These are phyloP conservation scores for Homarus gammarus DNA, from an alignment of 2,888 invertebrate genomes.

Conservation along the genomic window DNA sequence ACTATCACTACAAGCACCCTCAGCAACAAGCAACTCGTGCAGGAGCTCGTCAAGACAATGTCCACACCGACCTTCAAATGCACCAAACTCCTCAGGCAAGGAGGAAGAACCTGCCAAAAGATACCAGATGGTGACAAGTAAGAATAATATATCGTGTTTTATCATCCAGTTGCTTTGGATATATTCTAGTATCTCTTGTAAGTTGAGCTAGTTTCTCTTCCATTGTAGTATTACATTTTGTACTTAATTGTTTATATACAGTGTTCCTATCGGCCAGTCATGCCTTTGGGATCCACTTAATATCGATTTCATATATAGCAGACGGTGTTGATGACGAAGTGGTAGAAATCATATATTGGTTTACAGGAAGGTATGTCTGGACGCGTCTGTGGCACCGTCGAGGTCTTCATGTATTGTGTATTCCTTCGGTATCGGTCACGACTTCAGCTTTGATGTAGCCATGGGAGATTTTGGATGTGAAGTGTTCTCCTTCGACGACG, in stretches of 20 bases:
- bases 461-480: slow-evolving; percentile 61
- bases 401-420: slow-evolving; percentile 56
- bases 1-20: background rate
- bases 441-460: slow-evolving; percentile 60
- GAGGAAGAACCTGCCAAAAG: slow-evolving; percentile 37
- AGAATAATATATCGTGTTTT: no score
- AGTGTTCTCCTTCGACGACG: slow-evolving; percentile 65
- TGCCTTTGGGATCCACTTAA: no score
- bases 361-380: slow-evolving; percentile 44
- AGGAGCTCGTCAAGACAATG: background rate
- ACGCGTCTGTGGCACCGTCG: slow-evolving; percentile 10
- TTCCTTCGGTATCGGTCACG: slow-evolving; percentile 60
- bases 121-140: slow-evolving; percentile 64
- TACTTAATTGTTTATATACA: no score
- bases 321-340: no score
- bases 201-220: no score
- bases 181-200: no score
- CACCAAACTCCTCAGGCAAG: slow-evolving; percentile 42
- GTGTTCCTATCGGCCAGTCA: no score
- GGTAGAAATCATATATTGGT: no score
- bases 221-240: no score
- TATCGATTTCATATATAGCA: no score
- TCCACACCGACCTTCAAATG: slow-evolving; percentile 8
- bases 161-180: no score
- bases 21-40: background rate